Evolutionary conservation across 1,140 invertebrate genomes (phyloP).

Genomic region (Atta cephalotes): DNA sequence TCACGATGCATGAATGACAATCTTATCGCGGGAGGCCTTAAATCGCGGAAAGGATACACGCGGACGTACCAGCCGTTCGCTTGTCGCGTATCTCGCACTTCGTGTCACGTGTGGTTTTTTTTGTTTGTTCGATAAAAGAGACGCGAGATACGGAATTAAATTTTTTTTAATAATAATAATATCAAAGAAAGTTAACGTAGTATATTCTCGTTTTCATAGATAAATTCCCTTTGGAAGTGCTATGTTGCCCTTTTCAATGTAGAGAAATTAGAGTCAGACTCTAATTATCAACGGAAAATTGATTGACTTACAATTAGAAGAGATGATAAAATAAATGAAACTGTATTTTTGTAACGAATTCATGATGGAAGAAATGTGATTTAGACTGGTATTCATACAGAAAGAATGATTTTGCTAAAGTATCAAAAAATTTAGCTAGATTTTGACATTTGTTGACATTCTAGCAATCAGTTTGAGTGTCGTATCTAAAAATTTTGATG

Average conservation of each 20-base stretch:
- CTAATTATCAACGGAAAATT: background rate
- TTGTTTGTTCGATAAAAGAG: background rate
- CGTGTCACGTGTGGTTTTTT: background rate
- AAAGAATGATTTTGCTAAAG: too few relatives aligned
- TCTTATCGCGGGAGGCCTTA: slow-evolving; percentile 69
- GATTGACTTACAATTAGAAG: background rate
- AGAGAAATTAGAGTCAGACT: background rate
- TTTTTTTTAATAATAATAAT: background rate
- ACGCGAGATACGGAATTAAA: background rate
- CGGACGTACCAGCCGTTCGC: background rate
- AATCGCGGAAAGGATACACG: slow-evolving; percentile 59
- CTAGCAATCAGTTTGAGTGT: too few relatives aligned
- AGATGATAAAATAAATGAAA: background rate
- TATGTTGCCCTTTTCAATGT: background rate
- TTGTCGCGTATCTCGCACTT: background rate
- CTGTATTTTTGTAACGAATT: background rate
- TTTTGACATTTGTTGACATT: too few relatives aligned
- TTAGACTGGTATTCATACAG: too few relatives aligned
- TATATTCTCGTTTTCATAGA: background rate
- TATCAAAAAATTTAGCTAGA: too few relatives aligned
- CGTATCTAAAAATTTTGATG: too few relatives aligned
- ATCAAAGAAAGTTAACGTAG: background rate
- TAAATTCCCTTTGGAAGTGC: background rate
- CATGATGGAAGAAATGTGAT: background rate
- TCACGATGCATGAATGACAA: slow-evolving; percentile 85